Base-by-base conservation (phyloP, 2,113 vertebrate species). In the Elanoides forficatus region DNA sequence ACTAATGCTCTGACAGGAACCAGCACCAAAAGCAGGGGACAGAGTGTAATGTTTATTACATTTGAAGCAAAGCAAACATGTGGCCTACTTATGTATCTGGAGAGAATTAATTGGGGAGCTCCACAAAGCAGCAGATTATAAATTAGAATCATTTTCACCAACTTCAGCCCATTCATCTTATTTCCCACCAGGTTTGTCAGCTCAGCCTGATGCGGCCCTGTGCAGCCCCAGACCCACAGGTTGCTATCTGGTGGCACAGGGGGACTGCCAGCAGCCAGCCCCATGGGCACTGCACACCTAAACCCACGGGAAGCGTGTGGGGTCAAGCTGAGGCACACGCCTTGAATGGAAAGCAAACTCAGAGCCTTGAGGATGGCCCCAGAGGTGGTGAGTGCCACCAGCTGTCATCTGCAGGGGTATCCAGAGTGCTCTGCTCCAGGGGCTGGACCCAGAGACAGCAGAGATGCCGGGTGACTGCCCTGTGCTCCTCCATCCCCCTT, bases 141-240 rank as follows among this genome's bases (percentile, higher is more conserved):
- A 98, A 98, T 98, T 98, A 98, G 98, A 98, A 98, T 97, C 88
- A 96, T 98, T 98, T 98, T 98, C 98, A 89, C 95, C 97, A 97
- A 97, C 96, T 97, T 97, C 97, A 98, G 96, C 95, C 94, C 97
- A 97, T 98, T 98, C 97, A 97, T 98, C 98, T 98, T 98, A 82
- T 95, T 98, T 97, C 98, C 96, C 97, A 97, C 90, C 92, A 88
- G 96, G 95, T 94, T 95, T 97, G 97, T 98, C 98, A 96, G 96
- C 96, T 86, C 92, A 86, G 95, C 83, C 95, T 94, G 95, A 97
- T 2, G 5, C 0, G 2, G 90, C 71, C 1, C 2, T 7, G 36
- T 6, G 50, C 96, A 74, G 71, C 63, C 88, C 68, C 68, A 40
- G 86, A 42, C 80, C 66, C 81, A 73, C 48, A 10, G 72, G 71